phyloP scores from a whole-genome alignment of 2,888 invertebrate genomes.

The Cataglyphis altisquamis region DNA sequence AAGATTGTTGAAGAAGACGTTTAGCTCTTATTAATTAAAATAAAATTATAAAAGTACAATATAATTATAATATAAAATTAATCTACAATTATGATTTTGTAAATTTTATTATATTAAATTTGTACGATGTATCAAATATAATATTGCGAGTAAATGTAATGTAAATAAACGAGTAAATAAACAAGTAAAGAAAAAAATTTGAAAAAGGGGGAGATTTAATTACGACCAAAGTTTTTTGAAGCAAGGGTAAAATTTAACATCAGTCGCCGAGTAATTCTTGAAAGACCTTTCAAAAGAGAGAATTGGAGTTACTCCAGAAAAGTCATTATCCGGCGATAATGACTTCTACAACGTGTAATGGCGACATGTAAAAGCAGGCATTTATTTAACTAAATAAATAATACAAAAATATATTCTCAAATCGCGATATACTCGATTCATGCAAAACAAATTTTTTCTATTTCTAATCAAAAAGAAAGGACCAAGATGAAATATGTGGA shows the following conservation, averaged over 20 bases:
- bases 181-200: constrained; percentile 5
- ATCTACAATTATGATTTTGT: not conserved
- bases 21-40: not conserved
- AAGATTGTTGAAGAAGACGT: not conserved
- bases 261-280: constrained; percentile 50
- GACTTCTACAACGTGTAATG: not conserved
- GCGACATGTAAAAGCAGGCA: not conserved
- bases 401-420: constrained; percentile 16
- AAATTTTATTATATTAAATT: not conserved
- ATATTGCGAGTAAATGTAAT: constrained; percentile 9
- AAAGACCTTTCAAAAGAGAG: constrained; percentile 33
- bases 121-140: not conserved
- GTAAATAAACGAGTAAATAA: constrained; percentile 15
- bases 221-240: constrained; percentile 50
- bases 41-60: not conserved
- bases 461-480: not conserved
- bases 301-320: constrained; percentile 1
- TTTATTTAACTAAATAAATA: constrained; percentile 25
- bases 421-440: not conserved
- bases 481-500: not conserved
- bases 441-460: constrained; percentile 14
- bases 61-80: not conserved
- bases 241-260: constrained; percentile 57
- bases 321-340: constrained; percentile 32
- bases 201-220: constrained; percentile 31